Conservation (phyloP, 2,113 vertebrate species). For the Atractosteus spatula region DNA sequence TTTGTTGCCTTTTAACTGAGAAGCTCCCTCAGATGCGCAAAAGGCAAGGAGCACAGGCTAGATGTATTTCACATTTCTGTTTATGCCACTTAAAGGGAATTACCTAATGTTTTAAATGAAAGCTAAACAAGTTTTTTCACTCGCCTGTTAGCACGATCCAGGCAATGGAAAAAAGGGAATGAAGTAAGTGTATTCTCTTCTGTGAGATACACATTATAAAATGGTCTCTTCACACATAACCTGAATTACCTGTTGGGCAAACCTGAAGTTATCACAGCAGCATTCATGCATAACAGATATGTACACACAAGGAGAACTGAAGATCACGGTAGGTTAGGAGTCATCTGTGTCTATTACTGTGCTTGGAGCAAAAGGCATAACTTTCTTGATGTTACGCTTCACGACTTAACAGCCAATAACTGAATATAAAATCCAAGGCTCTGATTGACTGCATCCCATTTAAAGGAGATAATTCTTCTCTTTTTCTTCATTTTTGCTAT, state of each 20-base stretch:
- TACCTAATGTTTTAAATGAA: not conserved
- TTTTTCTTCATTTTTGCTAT: too few relatives aligned
- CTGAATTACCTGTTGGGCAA: conserved; percentile 2
- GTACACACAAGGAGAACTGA: too few relatives aligned
- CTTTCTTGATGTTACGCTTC: too few relatives aligned
- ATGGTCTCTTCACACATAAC: not conserved
- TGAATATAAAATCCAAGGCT: too few relatives aligned
- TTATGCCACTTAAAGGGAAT: not conserved
- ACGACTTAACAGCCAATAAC: too few relatives aligned
- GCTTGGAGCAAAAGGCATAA: too few relatives aligned
- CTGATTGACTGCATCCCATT: too few relatives aligned
- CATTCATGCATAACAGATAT: too few relatives aligned
- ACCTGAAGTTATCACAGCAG: too few relatives aligned
- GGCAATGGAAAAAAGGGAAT: not conserved
- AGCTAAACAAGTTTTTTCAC: not conserved
- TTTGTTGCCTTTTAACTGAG: conserved; percentile 1
- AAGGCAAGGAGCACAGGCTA: not conserved
- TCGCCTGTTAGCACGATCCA: not conserved
- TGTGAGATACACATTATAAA: not conserved
- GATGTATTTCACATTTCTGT: not conserved
- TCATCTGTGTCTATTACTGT: too few relatives aligned
- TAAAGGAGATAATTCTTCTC: too few relatives aligned
- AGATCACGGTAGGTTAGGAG: too few relatives aligned
- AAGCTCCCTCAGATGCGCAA: not conserved
- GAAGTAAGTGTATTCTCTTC: not conserved